These are phyloP conservation scores for Vombatus ursinus DNA, from an alignment of 2,113 vertebrate genomes.

Conservation along the genomic window DNA sequence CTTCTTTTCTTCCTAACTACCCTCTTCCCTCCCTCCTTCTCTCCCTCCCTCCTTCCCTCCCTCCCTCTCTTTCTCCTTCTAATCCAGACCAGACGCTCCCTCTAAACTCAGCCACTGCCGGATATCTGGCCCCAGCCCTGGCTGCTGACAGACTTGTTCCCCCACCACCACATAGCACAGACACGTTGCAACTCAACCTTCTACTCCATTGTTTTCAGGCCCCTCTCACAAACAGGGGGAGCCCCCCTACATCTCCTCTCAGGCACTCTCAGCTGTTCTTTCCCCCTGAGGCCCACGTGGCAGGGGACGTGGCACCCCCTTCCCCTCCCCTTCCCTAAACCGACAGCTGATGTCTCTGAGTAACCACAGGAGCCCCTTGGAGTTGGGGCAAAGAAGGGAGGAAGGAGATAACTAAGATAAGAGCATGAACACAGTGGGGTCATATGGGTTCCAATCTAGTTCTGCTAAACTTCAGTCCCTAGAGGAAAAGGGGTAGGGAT, in stretches of 20 bases:
- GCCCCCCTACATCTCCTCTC: constrained; percentile 27
- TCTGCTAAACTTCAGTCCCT: constrained; percentile 42
- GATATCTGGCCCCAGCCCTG: constrained; percentile 71
- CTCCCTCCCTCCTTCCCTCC: constrained; percentile 22
- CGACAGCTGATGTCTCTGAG: constrained; percentile 54
- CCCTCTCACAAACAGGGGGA: constrained; percentile 27
- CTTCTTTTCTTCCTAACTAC: constrained; percentile 22
- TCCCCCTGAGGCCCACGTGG: constrained; percentile 27
- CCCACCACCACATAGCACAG: constrained; percentile 65
- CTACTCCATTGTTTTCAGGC: constrained; percentile 15
- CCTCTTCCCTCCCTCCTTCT: constrained; percentile 26
- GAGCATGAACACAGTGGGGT: constrained; percentile 5
- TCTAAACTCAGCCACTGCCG: constrained; percentile 67
- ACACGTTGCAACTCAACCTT: constrained; percentile 70
- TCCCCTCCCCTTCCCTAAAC: constrained; percentile 29
- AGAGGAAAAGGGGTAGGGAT: constrained; percentile 5
- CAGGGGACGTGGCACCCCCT: constrained; percentile 12
- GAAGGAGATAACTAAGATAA: constrained; percentile 7
- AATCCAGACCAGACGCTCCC: constrained; percentile 77
- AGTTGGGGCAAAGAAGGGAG: constrained; percentile 16
- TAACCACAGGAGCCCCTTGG: constrained; percentile 38
- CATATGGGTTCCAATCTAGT: constrained; percentile 3
- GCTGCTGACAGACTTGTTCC: constrained; percentile 76
- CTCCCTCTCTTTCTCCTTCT: constrained; percentile 41
- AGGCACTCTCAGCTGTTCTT: constrained; percentile 21